Evolutionary conservation across 2,113 vertebrate species (phyloP), one percentile per base, ranked within the genome.

Genomic region (Ageneiosus marmoratus): DNA sequence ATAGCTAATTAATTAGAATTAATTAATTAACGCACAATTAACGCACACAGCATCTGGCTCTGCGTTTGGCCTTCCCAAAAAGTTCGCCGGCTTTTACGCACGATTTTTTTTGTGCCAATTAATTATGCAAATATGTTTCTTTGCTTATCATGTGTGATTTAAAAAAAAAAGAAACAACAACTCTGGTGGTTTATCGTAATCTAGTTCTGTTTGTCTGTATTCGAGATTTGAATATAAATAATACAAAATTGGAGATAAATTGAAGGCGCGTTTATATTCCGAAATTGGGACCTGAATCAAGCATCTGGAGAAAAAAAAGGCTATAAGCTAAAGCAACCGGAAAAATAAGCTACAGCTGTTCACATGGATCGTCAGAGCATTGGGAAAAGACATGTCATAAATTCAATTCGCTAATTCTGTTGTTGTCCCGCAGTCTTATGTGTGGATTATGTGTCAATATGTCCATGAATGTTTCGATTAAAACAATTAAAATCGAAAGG

Each of bases 91-190:
- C 9, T 10, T 76, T 46, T 62, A 76, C 51, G 51, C 70, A 29
- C 46, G 4, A 5, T 44, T 2, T 13, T 77, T n/a, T 83, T 62
- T 27, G 46, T 3, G 53, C 12, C 13, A 55, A 82, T 83, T 80
- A 62, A 83, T 76, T 77, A 86, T 83, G 85, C 85, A 80, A 83
- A 80, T 44, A 20, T 9, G 50, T 27, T 48, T 20, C 3, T 62
- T 50, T 82, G 29, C 44, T 51, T 34, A 32, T 48, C 12, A 9
- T 34, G 22, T 48, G 5, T 15, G 2, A 60, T 44, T 32, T 5
- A 29, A 9, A 75, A 34, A 5, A 1, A 60, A n/a, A 2, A n/a
- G n/a, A 32, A 60, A 46, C 4, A 53, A 2, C 18, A 13, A 53
- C n/a, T n/a, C n/a, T n/a, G n/a, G n/a, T n/a, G 46, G 24, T 50